phyloP scores from a whole-genome alignment of 2,888 invertebrate species.

The Monopis laevigella region DNA sequence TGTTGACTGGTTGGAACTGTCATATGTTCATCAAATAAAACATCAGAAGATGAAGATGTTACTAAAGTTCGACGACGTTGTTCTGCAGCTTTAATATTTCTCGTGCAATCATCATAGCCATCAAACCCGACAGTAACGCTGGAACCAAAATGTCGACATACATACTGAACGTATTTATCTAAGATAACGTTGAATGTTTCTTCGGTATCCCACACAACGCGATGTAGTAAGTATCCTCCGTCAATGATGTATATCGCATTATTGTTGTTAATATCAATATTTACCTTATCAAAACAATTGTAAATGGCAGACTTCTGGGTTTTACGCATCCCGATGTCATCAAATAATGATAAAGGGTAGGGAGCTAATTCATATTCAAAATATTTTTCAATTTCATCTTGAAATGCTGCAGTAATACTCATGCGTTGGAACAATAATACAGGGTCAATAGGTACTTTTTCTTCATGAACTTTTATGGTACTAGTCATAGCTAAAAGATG shows the following conservation, averaged over 20 bases:
- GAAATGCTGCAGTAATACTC: no score
- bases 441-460: constrained; percentile 26
- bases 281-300: no score
- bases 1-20: constrained; percentile 8
- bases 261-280: no score
- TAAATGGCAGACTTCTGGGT: no score
- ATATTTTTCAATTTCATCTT: constrained; percentile 22
- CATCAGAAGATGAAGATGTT: constrained; percentile 14
- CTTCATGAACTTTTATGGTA: constrained; percentile 28
- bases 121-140: constrained; percentile 26
- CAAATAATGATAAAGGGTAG: no score
- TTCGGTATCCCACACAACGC: constrained; percentile 24
- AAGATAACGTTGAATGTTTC: no score
- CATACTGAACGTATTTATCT: constrained; percentile 23
- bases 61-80: constrained; percentile 24
- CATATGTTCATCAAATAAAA: constrained; percentile 11
- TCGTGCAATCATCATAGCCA: constrained; percentile 23
- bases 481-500: constrained; percentile 28
- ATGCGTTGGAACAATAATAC: constrained; percentile 30
- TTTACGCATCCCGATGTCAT: no score
- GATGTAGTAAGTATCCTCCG: no score
- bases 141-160: constrained; percentile 23
- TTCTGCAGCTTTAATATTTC: constrained; percentile 24
- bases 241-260: no score
- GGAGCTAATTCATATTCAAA: constrained; percentile 24